These are phyloP conservation scores for Callaeas wilsoni DNA, from an alignment of 2,113 vertebrate species.

Conservation along the genomic window DNA sequence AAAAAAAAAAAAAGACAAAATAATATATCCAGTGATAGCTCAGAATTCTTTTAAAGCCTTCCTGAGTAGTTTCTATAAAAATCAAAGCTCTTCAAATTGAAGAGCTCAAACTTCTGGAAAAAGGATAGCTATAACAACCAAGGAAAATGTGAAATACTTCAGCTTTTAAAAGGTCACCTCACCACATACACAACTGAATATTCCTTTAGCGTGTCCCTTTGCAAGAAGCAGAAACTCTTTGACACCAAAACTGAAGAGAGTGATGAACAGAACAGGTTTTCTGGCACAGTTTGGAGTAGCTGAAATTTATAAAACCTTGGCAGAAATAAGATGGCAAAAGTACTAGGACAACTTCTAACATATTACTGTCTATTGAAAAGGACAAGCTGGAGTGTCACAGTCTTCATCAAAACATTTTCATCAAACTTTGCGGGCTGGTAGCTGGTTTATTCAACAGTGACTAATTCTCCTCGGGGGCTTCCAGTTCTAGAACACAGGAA, in stretches of 20 bases:
- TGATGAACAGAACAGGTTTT: not conserved
- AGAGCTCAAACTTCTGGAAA: not conserved
- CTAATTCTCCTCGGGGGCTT: not conserved
- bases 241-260: not conserved
- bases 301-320: not conserved
- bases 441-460: not conserved
- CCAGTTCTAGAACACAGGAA: not conserved
- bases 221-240: not conserved
- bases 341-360: not conserved
- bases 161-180: not conserved
- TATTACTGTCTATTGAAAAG: not conserved
- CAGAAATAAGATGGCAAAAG: not conserved
- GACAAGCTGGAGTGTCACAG: not conserved
- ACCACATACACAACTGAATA: not conserved
- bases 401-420: not conserved
- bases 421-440: not conserved
- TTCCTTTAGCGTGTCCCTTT: not conserved
- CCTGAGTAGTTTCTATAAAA: not conserved
- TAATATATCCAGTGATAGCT: not conserved
- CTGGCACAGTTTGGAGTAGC: not conserved
- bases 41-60: not conserved
- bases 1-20: not conserved
- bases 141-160: not conserved
- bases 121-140: not conserved
- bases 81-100: not conserved